Percentiles rank a stretch among this genome's conserved stretches.
These are phyloP conservation scores for Sciurus vulgaris DNA, from an alignment of 2,797 vertebrate species.

Conservation along the genomic window DNA sequence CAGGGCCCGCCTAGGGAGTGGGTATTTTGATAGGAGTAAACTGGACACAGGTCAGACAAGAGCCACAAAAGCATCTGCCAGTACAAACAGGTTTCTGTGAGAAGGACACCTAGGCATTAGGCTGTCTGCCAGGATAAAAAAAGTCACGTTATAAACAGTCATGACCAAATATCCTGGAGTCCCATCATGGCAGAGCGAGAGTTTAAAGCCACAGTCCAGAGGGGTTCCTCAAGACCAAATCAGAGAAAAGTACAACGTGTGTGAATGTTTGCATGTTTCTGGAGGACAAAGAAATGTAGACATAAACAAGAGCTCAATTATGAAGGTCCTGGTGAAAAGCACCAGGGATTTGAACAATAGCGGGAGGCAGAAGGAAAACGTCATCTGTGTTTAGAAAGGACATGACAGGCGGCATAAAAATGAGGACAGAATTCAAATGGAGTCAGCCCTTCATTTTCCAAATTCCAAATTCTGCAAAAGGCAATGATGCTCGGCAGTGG, in stretches of 20 bases:
- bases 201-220: background rate
- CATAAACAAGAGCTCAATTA: background rate
- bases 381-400: background rate
- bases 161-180: background rate
- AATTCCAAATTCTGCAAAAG: conserved; percentile 10
- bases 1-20: background rate
- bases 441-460: background rate
- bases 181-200: too few relatives aligned
- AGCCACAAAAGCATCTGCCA: background rate
- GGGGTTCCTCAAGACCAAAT: background rate
- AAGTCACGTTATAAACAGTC: background rate
- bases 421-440: background rate
- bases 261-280: background rate
- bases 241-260: background rate
- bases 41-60: background rate
- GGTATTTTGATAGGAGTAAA: background rate
- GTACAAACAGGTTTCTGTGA: background rate
- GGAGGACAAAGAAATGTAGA: background rate
- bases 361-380: background rate
- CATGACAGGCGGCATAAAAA: background rate
- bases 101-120: background rate
- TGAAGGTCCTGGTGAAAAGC: background rate
- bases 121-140: background rate
- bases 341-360: background rate
- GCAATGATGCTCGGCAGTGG: background rate